Conservation (phyloP, 2,113 vertebrate species). For the Panthera uncia region DNA sequence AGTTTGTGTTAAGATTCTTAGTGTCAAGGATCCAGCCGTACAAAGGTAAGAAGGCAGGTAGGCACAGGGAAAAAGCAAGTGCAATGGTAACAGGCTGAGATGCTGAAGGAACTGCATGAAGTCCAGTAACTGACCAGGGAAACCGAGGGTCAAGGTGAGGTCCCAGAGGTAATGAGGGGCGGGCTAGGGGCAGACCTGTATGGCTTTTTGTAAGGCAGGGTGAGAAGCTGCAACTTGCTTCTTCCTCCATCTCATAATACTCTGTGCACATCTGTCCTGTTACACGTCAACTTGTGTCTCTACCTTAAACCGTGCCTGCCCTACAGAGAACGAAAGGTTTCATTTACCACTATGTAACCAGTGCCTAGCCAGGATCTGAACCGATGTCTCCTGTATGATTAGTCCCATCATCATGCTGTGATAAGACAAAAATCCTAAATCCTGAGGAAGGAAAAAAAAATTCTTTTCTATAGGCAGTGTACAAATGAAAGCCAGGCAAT, state of each 20-base stretch:
- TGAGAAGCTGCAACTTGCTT: neutral
- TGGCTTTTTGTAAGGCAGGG: neutral
- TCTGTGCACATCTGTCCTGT: neutral
- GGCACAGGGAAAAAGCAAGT: neutral
- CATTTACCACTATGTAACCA: neutral
- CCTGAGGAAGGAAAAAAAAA: neutral
- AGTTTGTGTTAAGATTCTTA: neutral
- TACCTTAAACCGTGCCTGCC: neutral
- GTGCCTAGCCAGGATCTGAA: neutral
- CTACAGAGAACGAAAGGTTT: neutral
- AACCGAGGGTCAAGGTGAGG: neutral
- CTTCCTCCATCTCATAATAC: neutral
- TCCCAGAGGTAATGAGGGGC: neutral
- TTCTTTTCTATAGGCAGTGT: neutral
- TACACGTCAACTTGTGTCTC: neutral
- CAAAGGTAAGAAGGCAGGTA: neutral
- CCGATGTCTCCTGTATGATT: neutral
- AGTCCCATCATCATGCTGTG: neutral
- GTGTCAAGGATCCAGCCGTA: neutral
- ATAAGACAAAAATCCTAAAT: neutral
- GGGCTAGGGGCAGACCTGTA: neutral
- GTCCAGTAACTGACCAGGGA: neutral
- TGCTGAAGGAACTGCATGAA: neutral
- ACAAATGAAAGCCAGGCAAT: neutral
- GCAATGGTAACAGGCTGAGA: fast-evolving